Conservation (phyloP, 2,888 invertebrate genomes). For the Erebia palarica region DNA sequence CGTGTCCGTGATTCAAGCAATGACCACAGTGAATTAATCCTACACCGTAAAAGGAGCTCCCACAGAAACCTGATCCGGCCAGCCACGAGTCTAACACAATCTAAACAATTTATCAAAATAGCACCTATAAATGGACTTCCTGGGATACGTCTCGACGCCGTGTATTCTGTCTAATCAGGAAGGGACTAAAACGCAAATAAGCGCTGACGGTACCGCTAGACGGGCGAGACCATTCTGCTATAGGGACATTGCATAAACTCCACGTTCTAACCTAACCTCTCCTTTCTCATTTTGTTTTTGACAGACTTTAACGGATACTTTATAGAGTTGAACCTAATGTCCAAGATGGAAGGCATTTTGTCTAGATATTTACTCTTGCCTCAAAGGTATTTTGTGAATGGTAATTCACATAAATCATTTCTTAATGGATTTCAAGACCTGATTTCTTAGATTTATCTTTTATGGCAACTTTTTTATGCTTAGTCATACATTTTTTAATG, state of each 20-base stretch:
- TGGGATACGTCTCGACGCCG: conserved; percentile 45
- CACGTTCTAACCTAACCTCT: neutral
- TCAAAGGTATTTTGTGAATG: conserved; percentile 18
- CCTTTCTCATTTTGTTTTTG: conserved; percentile 4
- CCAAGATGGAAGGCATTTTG: conserved; percentile 9
- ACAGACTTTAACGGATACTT: neutral
- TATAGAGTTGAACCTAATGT: conserved; percentile 7
- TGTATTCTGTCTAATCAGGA: conserved; percentile 32
- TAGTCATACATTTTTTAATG: neutral
- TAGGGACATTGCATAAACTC: neutral
- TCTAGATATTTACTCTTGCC: conserved; percentile 12
- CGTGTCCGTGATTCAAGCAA: conserved; percentile 53
- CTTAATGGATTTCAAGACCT: conserved; percentile 3
- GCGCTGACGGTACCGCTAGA: conserved; percentile 6
- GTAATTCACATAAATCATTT: conserved; percentile 14
- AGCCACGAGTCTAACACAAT: conserved; percentile 66
- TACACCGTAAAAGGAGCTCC: conserved; percentile 70
- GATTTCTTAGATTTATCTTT: conserved; percentile 5
- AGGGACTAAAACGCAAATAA: conserved; percentile 23
- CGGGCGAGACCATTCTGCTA: neutral
- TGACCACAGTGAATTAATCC: conserved; percentile 71
- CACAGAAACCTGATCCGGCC: conserved; percentile 73
- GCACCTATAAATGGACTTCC: conserved; percentile 76
- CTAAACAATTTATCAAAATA: conserved; percentile 77
- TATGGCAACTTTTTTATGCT: neutral